Conservation (phyloP, 2,797 vertebrate species). For the Acropternis orthonyx region DNA sequence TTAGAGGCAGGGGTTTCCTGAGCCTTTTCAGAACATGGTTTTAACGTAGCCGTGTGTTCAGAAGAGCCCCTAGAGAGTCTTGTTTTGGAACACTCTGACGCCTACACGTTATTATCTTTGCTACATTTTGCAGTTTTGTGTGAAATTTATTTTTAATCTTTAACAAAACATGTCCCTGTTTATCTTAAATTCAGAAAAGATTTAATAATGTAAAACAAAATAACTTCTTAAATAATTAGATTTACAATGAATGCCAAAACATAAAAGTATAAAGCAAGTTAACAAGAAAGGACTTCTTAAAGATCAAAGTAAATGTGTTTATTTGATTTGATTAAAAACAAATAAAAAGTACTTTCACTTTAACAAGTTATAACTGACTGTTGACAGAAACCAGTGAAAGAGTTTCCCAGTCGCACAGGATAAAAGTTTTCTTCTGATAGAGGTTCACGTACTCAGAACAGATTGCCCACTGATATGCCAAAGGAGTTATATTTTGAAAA, state of each 20-base stretch:
- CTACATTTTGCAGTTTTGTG: conserved; percentile 76
- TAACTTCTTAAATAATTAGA: conserved; percentile 79
- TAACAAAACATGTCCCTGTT: conserved; percentile 78
- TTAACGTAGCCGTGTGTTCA: conserved; percentile 70
- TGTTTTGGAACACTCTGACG: conserved; percentile 82
- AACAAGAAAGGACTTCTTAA: conserved; percentile 79
- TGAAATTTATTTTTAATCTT: conserved; percentile 82
- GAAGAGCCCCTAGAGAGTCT: conserved; percentile 77
- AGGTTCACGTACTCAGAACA: conserved; percentile 55
- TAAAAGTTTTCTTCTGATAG: conserved; percentile 60
- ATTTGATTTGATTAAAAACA: conserved; percentile 75
- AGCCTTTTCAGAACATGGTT: conserved; percentile 75
- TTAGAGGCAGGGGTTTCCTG: conserved; percentile 81
- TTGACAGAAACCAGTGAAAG: conserved; percentile 60
- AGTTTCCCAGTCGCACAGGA: conserved; percentile 54
- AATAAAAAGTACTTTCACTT: conserved; percentile 82
- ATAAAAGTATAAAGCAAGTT: conserved; percentile 77
- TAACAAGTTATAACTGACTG: conserved; percentile 65
- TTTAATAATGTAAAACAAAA: conserved; percentile 79
- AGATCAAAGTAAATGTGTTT: conserved; percentile 78
- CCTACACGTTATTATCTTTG: conserved; percentile 79
- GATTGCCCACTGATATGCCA: conserved; percentile 23
- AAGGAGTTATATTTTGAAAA: conserved; percentile 7
- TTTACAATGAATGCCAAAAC: conserved; percentile 80
- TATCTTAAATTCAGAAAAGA: conserved; percentile 77